phyloP scores from a whole-genome alignment of 2,888 invertebrate genomes.

The Polyommatus iphigenia region DNA sequence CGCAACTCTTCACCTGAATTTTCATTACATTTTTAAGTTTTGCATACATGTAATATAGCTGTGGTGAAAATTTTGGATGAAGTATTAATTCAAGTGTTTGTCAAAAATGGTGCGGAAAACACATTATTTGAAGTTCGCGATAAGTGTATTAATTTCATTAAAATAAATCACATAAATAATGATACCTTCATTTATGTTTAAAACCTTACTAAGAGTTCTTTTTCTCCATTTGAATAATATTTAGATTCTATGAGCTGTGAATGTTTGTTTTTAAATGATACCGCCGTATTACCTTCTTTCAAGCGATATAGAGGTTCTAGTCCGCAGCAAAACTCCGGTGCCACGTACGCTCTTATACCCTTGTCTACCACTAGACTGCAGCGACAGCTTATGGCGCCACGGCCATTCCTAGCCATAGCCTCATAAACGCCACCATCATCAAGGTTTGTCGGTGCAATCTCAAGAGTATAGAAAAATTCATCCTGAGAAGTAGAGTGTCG shows the following conservation, averaged over 20 bases:
- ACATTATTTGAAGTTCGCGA: too few relatives aligned
- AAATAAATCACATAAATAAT: neutral
- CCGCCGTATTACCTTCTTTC: conserved; percentile 73
- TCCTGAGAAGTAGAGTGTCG: conserved; percentile 83
- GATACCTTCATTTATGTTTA: neutral
- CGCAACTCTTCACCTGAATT: conserved; percentile 74
- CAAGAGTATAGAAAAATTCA: conserved; percentile 91
- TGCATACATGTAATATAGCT: neutral
- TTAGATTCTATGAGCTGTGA: neutral
- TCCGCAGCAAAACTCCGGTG: conserved; percentile 87
- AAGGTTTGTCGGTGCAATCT: conserved; percentile 87
- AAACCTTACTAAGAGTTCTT: neutral
- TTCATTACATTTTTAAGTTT: neutral
- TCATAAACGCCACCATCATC: conserved; percentile 91
- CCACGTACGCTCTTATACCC: conserved; percentile 89
- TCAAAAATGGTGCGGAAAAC: neutral
- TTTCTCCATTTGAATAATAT: too few relatives aligned
- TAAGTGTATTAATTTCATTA: too few relatives aligned
- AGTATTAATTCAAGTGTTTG: neutral
- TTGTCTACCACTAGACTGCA: conserved; percentile 89
- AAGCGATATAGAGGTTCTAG: conserved; percentile 84
- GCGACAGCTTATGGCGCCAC: conserved; percentile 90
- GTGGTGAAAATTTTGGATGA: neutral
- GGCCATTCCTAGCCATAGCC: conserved; percentile 87
- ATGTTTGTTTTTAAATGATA: neutral